Base-by-base conservation (phyloP, 2,888 invertebrate genomes). In the Erebia aethiops region DNA sequence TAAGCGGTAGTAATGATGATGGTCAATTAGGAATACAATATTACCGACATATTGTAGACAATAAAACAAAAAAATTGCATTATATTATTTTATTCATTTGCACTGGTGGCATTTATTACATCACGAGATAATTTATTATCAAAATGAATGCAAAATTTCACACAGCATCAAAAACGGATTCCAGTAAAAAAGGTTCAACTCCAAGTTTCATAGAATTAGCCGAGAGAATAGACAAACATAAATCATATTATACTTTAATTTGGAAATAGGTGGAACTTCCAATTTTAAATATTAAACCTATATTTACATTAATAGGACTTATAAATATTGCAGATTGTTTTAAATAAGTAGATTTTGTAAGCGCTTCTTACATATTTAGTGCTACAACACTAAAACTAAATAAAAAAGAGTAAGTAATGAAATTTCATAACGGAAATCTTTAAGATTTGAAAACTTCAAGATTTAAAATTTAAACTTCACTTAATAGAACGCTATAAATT, bases 221-320 rank as follows among this genome's bases (percentile, higher is more conserved):
- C 71, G 69, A 71, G 43, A 71, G 68, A 57, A 72, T 69, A 71
- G 54, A 77, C 75, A 77, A 76, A 74, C 74, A 75, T 74, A 79
- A 79, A 79, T 78, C 69, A 75, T 67, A 67, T 66, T 26, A 26
- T 26, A 26, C 5, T 69, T 70, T 41, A 70, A 74, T 73, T 77
- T 73, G 74, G 77, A 82, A 82, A 83, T 88, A 67, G 88, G 84
- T 85, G 87, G 84, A 85, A 88, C 85, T 90, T 88, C 85, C 85
- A 87, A 88, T 87, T 89, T 92, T 92, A 92, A 93, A 92, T 92
- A 92, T 81, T 92, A 89, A 82, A 79, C 78, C 89, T 90, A 92
- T 93, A 92, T 92, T 89, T 92, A 92, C 93, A 91, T 84, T 83
- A 87, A 81, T 84, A 86, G 80, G 80, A 83, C 87, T 84, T 91